Percentiles rank a stretch among this genome's conserved stretches.
Conservation (phyloP, 2,888 invertebrate species). For the Drosophila ezoana region DNA sequence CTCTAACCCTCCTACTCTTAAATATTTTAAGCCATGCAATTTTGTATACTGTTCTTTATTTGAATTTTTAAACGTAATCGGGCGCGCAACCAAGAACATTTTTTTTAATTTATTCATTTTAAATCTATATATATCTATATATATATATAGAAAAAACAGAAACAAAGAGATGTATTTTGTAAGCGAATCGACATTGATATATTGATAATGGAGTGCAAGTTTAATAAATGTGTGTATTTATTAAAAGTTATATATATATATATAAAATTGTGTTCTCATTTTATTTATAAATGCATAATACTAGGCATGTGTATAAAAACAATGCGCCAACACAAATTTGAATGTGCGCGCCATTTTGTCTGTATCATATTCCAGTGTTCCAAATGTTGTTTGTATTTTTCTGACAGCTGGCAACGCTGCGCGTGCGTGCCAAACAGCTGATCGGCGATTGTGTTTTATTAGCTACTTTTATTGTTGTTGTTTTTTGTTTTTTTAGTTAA, state of each 20-base stretch:
- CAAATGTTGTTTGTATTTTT: constrained; percentile 9
- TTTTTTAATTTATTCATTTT: constrained; percentile 62
- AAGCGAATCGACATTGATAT: constrained; percentile 63
- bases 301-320: constrained; percentile 10
- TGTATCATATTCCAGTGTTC: constrained; percentile 20
- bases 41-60: constrained; percentile 73
- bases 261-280: constrained; percentile 10
- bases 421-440: constrained; percentile 41
- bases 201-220: constrained; percentile 74
- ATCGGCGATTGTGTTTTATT: constrained; percentile 29
- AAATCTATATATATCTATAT: constrained; percentile 41
- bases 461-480: constrained; percentile 20
- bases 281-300: constrained; percentile 23
- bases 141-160: constrained; percentile 10
- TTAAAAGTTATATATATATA: constrained; percentile 67
- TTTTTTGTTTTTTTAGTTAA: constrained; percentile 42
- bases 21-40: constrained; percentile 54
- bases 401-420: constrained; percentile 45
- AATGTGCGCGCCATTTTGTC: constrained; percentile 35
- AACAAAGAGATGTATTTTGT: constrained; percentile 46
- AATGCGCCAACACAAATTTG: constrained; percentile 15
- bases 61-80: constrained; percentile 44
- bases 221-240: constrained; percentile 78
- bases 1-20: constrained; percentile 31
- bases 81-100: constrained; percentile 64